Percentiles rank a stretch among this genome's conserved stretches.
phyloP scores from a whole-genome alignment of 2,888 invertebrate genomes.

The Operophtera brumata region DNA sequence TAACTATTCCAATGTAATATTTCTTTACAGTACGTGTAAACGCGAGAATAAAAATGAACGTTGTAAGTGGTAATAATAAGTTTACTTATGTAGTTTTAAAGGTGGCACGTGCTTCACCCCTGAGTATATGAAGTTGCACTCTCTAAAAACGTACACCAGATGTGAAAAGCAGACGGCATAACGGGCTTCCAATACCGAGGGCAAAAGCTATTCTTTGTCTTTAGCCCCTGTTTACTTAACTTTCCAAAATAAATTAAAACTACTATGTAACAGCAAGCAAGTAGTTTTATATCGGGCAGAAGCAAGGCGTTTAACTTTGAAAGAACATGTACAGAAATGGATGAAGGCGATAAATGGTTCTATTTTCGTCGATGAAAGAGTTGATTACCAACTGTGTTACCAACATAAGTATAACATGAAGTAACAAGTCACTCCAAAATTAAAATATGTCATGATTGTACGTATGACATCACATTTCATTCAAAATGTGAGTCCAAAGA shows the following conservation, averaged over 20 bases:
- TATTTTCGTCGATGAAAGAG: conserved; percentile 4
- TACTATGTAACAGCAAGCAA: background rate
- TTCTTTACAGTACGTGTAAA: background rate
- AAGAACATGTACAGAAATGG: background rate
- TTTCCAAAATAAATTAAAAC: conserved; percentile 7
- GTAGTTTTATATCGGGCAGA: background rate
- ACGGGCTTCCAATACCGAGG: conserved; percentile 43
- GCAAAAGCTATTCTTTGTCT: conserved; percentile 32
- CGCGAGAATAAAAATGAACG: conserved; percentile 7
- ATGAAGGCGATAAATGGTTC: background rate
- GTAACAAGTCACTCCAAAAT: background rate
- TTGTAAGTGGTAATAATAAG: conserved; percentile 22
- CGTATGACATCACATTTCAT: conserved; percentile 35
- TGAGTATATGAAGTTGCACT: conserved; percentile 45
- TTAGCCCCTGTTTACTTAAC: conserved; percentile 23
- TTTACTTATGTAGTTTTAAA: conserved; percentile 34
- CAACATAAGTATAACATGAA: too few relatives aligned
- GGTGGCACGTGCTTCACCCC: conserved; percentile 44
- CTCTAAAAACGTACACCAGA: conserved; percentile 45
- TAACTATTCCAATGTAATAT: conserved; percentile 12
- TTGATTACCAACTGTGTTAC: background rate
- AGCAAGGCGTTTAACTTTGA: background rate
- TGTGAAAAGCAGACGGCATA: conserved; percentile 44
- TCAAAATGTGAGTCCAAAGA: conserved; percentile 36
- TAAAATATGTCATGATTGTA: conserved; percentile 14